A percentile compares a stretch with the other conserved stretches of the same genome.
These are phyloP conservation scores for Callospermophilus lateralis DNA, from an alignment of 2,113 vertebrate species.

Conservation along the genomic window DNA sequence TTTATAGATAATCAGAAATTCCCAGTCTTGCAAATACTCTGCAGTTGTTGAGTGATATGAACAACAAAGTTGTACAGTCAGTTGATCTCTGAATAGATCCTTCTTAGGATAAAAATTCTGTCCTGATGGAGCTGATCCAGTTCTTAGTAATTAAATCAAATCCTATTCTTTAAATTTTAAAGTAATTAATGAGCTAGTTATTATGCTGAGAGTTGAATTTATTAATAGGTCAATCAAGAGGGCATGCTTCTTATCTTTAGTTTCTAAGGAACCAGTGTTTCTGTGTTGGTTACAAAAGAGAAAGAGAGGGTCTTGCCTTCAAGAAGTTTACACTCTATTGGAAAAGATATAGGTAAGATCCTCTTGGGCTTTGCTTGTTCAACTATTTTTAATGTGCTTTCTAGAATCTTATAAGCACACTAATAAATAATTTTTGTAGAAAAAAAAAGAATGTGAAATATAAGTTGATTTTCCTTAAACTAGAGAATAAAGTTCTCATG, in stretches of 20 bases:
- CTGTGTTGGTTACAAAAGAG: neutral
- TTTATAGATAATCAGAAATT: neutral
- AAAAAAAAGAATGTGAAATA: neutral
- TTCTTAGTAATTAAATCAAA: neutral
- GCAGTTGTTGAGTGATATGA: neutral
- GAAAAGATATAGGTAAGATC: neutral
- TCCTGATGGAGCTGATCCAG: neutral
- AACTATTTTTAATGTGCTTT: neutral
- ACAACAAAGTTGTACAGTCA: neutral
- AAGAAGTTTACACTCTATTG: neutral
- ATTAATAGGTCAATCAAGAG: neutral
- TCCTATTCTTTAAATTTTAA: slow-evolving; percentile 1
- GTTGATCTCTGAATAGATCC: neutral
- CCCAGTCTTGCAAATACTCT: neutral
- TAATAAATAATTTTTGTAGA: neutral
- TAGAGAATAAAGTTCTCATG: neutral
- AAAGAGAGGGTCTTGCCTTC: neutral
- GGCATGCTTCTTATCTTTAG: neutral
- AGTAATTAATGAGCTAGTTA: neutral
- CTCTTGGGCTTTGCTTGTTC: neutral
- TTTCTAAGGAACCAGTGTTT: neutral
- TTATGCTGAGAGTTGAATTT: neutral
- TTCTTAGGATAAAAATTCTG: neutral
- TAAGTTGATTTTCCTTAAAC: neutral
- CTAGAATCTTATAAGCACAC: neutral